Evolutionary conservation across 2,888 invertebrate genomes (phyloP).

Genomic region (Catocala nupta): DNA sequence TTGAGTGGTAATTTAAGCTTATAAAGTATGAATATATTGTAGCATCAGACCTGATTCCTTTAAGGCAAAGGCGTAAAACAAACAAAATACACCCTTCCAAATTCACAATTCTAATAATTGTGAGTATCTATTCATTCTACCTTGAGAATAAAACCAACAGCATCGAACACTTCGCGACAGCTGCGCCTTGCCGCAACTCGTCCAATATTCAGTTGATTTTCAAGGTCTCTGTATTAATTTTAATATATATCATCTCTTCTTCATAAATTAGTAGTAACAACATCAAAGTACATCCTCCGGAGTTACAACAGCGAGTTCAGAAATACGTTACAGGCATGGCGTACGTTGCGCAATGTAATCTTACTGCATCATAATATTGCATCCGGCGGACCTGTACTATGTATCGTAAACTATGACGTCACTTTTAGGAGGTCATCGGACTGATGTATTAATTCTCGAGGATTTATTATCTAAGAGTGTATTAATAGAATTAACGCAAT

Average conservation of each 20-base stretch:
- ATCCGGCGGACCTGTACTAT: slow-evolving; percentile 25
- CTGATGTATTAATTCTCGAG: not conserved
- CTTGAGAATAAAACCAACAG: too few relatives aligned
- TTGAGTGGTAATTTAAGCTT: too few relatives aligned
- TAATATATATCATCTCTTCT: slow-evolving; percentile 6
- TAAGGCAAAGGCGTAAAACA: too few relatives aligned
- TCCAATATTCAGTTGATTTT: not conserved
- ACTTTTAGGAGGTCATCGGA: slow-evolving; percentile 10
- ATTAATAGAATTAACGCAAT: too few relatives aligned
- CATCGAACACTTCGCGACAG: too few relatives aligned
- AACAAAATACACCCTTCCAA: too few relatives aligned
- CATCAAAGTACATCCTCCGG: slow-evolving; percentile 25
- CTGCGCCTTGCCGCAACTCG: not conserved
- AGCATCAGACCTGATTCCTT: too few relatives aligned
- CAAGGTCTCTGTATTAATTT: not conserved
- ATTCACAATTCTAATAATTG: too few relatives aligned
- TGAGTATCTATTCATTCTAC: too few relatives aligned
- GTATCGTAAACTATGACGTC: slow-evolving; percentile 28
- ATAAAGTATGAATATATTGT: too few relatives aligned
- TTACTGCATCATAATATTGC: slow-evolving; percentile 34
- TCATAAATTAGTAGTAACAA: slow-evolving; percentile 20
- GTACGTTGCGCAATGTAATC: slow-evolving; percentile 12
- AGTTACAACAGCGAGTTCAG: slow-evolving; percentile 15
- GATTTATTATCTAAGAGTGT: too few relatives aligned
- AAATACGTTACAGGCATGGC: slow-evolving; percentile 27